These are phyloP conservation scores for Apogon hyalosoma DNA, from an alignment of 2,797 vertebrate genomes.

Conservation along the genomic window DNA sequence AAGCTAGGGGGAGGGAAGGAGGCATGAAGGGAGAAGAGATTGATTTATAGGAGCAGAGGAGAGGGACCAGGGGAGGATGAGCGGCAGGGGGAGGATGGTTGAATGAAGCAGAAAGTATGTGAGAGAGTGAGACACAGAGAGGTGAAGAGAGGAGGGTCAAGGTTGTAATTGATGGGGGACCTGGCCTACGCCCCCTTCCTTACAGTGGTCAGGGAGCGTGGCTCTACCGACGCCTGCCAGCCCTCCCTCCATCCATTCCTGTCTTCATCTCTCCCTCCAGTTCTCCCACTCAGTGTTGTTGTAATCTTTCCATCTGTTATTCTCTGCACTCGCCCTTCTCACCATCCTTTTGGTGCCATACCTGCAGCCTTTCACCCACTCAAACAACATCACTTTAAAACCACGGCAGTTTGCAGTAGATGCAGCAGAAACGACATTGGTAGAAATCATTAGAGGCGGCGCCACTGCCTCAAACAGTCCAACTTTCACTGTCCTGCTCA, in stretches of 20 bases:
- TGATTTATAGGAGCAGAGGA: slow-evolving; percentile 82
- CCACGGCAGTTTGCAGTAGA: background rate
- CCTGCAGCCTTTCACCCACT: slow-evolving; percentile 11
- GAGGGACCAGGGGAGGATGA: slow-evolving; percentile 78
- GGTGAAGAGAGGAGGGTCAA: slow-evolving; percentile 81
- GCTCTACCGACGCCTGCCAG: slow-evolving; percentile 62
- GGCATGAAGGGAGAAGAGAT: slow-evolving; percentile 66
- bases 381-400: slow-evolving; percentile 4
- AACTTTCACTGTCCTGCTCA: slow-evolving; percentile 15
- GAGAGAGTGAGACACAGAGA: slow-evolving; percentile 54
- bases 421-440: no score
- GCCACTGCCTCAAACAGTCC: slow-evolving; percentile 11
- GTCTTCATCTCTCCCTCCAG: slow-evolving; percentile 59
- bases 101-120: slow-evolving; percentile 79
- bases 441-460: no score
- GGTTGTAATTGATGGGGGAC: slow-evolving; percentile 86
- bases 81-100: slow-evolving; percentile 71
- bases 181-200: slow-evolving; percentile 79
- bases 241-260: slow-evolving; percentile 75
- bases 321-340: slow-evolving; percentile 17
- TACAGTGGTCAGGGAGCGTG: slow-evolving; percentile 77
- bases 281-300: slow-evolving; percentile 68
- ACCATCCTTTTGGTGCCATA: slow-evolving; percentile 6
- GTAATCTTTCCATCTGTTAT: slow-evolving; percentile 43
- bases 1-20: slow-evolving; percentile 48